These are phyloP conservation scores for Tipula unca DNA, from an alignment of 2,888 invertebrate species.

Conservation along the genomic window DNA sequence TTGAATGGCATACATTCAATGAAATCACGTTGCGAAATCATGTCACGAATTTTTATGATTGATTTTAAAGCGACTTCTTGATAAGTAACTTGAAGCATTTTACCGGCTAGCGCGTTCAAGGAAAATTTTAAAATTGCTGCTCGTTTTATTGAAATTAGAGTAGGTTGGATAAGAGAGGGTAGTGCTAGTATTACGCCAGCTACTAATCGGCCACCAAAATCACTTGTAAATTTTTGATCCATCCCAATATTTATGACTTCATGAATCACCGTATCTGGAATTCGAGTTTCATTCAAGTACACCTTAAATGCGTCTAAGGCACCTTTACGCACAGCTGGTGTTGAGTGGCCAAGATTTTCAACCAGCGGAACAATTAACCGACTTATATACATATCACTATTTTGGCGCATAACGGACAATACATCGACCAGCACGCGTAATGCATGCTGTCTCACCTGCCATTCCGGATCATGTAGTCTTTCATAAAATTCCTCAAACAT, in stretches of 20 bases:
- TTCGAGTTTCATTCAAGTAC: slow-evolving; percentile 59
- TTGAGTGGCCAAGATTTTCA: slow-evolving; percentile 68
- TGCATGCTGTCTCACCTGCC: slow-evolving; percentile 77
- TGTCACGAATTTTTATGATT: slow-evolving; percentile 58
- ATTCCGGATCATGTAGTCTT: slow-evolving; percentile 67
- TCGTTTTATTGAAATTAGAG: slow-evolving; percentile 44
- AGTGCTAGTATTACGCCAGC: slow-evolving; percentile 58
- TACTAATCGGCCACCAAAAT: slow-evolving; percentile 49
- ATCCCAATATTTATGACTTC: slow-evolving; percentile 58
- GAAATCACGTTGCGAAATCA: slow-evolving; percentile 58
- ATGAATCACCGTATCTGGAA: slow-evolving; percentile 57
- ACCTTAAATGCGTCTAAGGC: slow-evolving; percentile 67
- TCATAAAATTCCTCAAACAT: slow-evolving; percentile 65
- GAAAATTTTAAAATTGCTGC: slow-evolving; percentile 45
- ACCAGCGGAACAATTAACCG: slow-evolving; percentile 58
- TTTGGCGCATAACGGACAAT: slow-evolving; percentile 60
- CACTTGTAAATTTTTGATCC: slow-evolving; percentile 40
- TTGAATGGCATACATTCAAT: slow-evolving; percentile 47
- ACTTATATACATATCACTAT: slow-evolving; percentile 59
- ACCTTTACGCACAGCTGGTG: slow-evolving; percentile 72
- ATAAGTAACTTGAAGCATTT: slow-evolving; percentile 50
- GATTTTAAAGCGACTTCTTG: slow-evolving; percentile 62
- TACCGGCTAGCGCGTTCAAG: slow-evolving; percentile 48
- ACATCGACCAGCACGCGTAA: slow-evolving; percentile 70
- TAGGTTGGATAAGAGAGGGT: slow-evolving; percentile 53